Base-by-base conservation (phyloP, 2,113 vertebrate species). In the Tachysurus fulvidraco region DNA sequence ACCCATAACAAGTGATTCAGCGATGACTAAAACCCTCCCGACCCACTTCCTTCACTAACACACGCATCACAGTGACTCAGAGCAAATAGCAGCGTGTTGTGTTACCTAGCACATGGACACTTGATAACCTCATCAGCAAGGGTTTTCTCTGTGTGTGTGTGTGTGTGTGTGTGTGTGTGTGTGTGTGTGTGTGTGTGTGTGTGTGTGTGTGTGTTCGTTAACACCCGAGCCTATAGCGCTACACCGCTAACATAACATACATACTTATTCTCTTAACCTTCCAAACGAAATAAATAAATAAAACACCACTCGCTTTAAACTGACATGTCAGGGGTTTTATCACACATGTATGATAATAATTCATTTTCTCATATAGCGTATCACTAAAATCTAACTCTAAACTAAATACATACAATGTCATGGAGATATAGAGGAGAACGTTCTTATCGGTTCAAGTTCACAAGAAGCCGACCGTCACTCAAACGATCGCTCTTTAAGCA, bases 1-100 rank as follows among this genome's bases (percentile, higher is more conserved):
- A 77, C 83, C 81, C 59, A 28, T 57, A 82, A 44, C 59, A 55
- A 65, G 52, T 83, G 81, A 87, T 44, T 87, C 86, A 87, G 46
- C 13, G 44, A 87, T 87, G 86, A 87, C 81, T 77, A 50, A 36
- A 83, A 67, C 36, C 50, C 21, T 67, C 67, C 55, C 28, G 30
- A 57, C 74, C 44, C 77, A 71, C 41, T 69, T 54, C 16, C 64
- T 81, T 55, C 50, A 36, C 50, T n/a, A 14, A 44, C 30, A 59
- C 50, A 67, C 64, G 50, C 78, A 62, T 62, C 44, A 52, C 81
- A 12, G 30, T 83, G 79, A 85, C 83, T 65, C 83, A 67, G 36
- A 44, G 19, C 7, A 59, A 28, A 74, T 46, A 73, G 11, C 23
- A 5, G 25, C 5, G 55, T 11, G n/a, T 44, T 59, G 55, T 11